phyloP scores from a whole-genome alignment of 2,113 vertebrate species.

The Laticauda laticaudata region DNA sequence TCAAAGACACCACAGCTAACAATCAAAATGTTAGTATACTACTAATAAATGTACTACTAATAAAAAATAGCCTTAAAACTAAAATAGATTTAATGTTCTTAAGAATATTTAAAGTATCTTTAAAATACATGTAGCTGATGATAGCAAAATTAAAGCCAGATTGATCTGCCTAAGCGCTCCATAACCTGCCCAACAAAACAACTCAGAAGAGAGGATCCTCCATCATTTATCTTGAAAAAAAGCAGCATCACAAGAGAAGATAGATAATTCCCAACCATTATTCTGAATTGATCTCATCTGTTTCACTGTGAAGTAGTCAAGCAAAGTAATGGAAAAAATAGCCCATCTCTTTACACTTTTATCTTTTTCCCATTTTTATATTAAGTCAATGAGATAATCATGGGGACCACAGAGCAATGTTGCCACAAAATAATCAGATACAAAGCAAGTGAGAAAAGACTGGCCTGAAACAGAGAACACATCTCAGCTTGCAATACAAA shows the following conservation, averaged over 20 bases:
- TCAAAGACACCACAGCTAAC: not conserved
- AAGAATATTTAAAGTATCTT: not conserved
- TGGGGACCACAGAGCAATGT: not conserved
- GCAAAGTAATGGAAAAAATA: not conserved
- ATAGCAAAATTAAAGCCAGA: not conserved
- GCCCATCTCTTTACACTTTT: not conserved
- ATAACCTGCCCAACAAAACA: not conserved
- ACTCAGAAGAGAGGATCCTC: not conserved
- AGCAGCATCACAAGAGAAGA: not conserved
- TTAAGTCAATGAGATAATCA: not conserved
- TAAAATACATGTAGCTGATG: not conserved
- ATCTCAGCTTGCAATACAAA: not conserved
- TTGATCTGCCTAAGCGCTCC: not conserved
- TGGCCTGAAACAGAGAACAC: not conserved
- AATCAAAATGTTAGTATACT: not conserved
- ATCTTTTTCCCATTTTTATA: not conserved
- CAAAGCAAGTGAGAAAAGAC: not conserved
- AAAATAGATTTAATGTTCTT: not conserved
- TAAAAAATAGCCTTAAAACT: not conserved
- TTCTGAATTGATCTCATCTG: not conserved
- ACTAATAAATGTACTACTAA: not conserved
- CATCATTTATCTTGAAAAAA: not conserved
- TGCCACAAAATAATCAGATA: not conserved
- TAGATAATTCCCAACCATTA: not conserved
- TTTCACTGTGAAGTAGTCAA: not conserved